Percentiles rank a stretch among this genome's conserved stretches.
phyloP scores from a whole-genome alignment of 64 coral and sea anemone species.

The Porites australiensis region DNA sequence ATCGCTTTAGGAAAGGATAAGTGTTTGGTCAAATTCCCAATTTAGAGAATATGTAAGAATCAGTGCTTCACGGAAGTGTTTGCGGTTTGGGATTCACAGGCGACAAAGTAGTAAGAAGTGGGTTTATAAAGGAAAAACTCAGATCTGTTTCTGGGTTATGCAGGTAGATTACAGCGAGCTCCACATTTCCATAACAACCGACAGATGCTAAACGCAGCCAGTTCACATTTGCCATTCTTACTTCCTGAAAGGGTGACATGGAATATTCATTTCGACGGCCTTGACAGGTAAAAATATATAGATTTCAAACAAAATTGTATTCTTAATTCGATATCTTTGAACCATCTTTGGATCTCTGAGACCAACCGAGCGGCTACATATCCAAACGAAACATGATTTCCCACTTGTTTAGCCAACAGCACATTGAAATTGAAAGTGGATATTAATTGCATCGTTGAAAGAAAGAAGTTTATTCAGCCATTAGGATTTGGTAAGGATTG shows the following conservation, averaged over 20 bases:
- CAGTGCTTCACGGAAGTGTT: neutral
- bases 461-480: neutral
- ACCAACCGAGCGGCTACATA: neutral
- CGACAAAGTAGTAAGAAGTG: no score
- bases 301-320: neutral
- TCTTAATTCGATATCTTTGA: neutral
- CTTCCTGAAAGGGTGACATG: neutral
- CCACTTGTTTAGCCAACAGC: neutral
- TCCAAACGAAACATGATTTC: neutral
- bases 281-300: neutral
- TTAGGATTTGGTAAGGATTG: neutral
- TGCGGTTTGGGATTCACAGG: neutral
- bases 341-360: neutral
- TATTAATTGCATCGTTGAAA: neutral
- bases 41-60: neutral
- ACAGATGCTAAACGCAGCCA: no score
- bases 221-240: neutral
- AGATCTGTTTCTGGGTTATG: neutral
- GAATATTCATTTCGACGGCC: neutral
- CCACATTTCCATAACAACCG: slow-evolving; percentile 2
- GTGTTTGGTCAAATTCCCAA: neutral
- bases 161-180: neutral
- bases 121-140: neutral
- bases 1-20: neutral
- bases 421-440: neutral